Evolutionary conservation across 1,140 invertebrate genomes (phyloP).

Genomic region (Bombus breviceps): DNA sequence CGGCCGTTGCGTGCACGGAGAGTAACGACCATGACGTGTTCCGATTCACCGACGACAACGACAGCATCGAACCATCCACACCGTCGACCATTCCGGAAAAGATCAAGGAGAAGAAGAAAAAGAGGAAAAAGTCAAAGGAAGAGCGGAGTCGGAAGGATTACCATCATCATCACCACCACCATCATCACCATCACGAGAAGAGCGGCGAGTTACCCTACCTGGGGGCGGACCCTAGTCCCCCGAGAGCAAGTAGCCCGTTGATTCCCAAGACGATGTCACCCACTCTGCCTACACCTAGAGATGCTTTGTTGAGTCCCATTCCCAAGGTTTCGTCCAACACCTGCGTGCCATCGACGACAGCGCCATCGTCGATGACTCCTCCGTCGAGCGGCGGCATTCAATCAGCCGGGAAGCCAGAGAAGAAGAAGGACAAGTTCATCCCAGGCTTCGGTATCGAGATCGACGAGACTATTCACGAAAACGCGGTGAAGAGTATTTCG

Average conservation of each 20-base stretch:
- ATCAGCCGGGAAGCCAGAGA: constrained; percentile 73
- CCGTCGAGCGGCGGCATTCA: constrained; percentile 72
- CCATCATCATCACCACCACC: constrained; percentile 86
- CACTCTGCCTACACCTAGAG: constrained; percentile 78
- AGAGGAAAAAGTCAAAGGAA: constrained; percentile 91
- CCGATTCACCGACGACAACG: constrained; percentile 85
- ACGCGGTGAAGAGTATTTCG: constrained; percentile 90
- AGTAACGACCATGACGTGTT: constrained; percentile 83
- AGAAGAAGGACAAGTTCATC: constrained; percentile 86
- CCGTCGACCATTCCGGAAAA: constrained; percentile 80
- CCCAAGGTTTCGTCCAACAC: constrained; percentile 77
- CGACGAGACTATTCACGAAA: constrained; percentile 90
- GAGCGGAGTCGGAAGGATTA: constrained; percentile 88
- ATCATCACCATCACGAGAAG: constrained; percentile 82
- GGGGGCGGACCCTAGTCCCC: constrained; percentile 77
- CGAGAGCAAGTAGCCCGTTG: constrained; percentile 78
- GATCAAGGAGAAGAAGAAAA: constrained; percentile 90
- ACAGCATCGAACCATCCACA: constrained; percentile 81
- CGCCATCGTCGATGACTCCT: constrained; percentile 75
- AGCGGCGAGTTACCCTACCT: constrained; percentile 76
- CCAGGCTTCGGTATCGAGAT: constrained; percentile 87
- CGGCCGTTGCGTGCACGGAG: constrained; percentile 72
- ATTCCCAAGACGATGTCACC: constrained; percentile 76
- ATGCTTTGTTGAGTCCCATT: constrained; percentile 84
- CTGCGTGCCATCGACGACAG: not conserved